Base-by-base conservation (phyloP, 2,113 vertebrate genomes). In the Macroglossus sobrinus region DNA sequence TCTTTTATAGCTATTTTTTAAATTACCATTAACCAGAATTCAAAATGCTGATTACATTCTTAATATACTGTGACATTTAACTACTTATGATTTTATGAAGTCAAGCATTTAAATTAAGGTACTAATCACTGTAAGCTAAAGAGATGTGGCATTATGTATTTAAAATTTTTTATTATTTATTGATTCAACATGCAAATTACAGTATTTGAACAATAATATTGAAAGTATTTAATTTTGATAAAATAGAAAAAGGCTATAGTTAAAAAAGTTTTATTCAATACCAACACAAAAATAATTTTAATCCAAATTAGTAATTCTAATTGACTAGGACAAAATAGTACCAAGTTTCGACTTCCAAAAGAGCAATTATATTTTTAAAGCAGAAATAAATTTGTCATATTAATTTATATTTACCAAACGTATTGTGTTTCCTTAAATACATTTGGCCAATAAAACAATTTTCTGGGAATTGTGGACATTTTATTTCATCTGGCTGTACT, bases 41-140 rank as follows among this genome's bases (percentile, higher is more conserved):
- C 53, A 71, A 92, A 95, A 59, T 81, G 68, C 35, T 97, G 16
- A 95, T 87, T 97, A 30, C 47, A 79, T 94, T 90, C 18, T 28
- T 93, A 92, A 90, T 94, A 74, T 81, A 45, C 22, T 85, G 53
- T 68, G 84, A 90, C 92, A 97, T 89, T 96, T 93, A 89, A 94
- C 68, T 81, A 68, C 33, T 84, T 94, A 76, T 2, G 26, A 76
- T 90, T 97, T 96, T 96, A 93, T 88, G 40, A 96, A 94, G 71
- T 15, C 75, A 92, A 93, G 53, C 11, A 93, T 92, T 97, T 94
- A 91, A 87, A 95, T 96, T 75, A 96, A 90, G 53, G 3, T 68
- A 82, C 55, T 95, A 74, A 95, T 94, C 50, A 84, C 35, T 88
- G 22, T 68, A 89, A 92, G 19, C 30, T 61, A 71, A 90, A 89